Percentiles rank a stretch among this genome's conserved stretches.
These are phyloP conservation scores for Neotoma lepida DNA, from an alignment of 2,113 vertebrate genomes.

Conservation along the genomic window DNA sequence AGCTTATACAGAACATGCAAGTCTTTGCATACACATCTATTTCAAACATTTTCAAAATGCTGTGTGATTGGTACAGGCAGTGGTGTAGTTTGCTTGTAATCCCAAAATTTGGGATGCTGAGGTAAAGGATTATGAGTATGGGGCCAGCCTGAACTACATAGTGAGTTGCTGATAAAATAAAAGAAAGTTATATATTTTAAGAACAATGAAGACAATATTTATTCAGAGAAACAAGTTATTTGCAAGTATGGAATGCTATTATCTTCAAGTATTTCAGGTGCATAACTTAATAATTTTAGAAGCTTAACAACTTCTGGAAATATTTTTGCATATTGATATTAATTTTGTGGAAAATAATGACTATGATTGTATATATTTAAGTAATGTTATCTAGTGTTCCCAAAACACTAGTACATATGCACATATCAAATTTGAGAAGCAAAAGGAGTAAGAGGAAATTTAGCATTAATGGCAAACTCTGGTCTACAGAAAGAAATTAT, in stretches of 20 bases:
- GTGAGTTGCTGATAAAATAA: not conserved
- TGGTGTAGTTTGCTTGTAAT: not conserved
- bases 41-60: not conserved
- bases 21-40: not conserved
- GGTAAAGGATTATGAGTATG: not conserved
- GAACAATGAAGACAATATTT: not conserved
- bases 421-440: not conserved
- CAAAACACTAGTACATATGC: not conserved
- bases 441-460: not conserved
- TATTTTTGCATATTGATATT: not conserved
- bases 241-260: not conserved
- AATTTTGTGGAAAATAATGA: not conserved
- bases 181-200: not conserved
- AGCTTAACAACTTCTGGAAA: not conserved
- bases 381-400: not conserved
- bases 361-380: not conserved
- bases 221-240: not conserved
- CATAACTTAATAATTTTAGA: not conserved
- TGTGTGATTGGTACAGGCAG: not conserved
- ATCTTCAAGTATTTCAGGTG: not conserved
- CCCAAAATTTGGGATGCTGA: not conserved
- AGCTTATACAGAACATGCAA: rapidly evolving
- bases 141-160: not conserved
- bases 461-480: not conserved
- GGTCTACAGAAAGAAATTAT: not conserved